Base-by-base conservation (phyloP, 2,797 vertebrate genomes). In the Zalophus californianus region DNA sequence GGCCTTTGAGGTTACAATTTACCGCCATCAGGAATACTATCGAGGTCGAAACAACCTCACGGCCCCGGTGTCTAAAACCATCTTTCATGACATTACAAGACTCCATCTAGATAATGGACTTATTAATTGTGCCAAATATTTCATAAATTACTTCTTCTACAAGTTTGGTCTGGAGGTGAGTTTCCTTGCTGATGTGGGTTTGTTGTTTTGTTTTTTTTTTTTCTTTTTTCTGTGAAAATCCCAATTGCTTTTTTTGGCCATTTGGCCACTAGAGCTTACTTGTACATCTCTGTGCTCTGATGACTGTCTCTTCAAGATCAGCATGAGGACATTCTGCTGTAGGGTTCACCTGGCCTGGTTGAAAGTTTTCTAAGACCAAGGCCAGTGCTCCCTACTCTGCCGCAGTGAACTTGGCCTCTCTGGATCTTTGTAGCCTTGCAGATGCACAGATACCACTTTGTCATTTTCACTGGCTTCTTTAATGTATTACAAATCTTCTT, bases 101-200 rank as follows among this genome's bases (percentile, higher is more conserved):
- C 99, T 99, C 86, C 99, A 99, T 98, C 98, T 99, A 94, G 99
- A 99, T 98, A 99, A 99, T 20, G 99, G 99, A 93, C 99, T 99
- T 92, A 41, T 99, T 96, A 99, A 98, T 96, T 99, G 99, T 98
- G 98, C 99, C 98, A 99, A 99, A 98, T 99, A 99, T 98, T 99
- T 99, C 97, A 98, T 99, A 98, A 99, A 99, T 98, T 99, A 99
- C 98, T 99, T 99, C 98, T 99, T 99, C 99, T 99, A 99, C 98
- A 99, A 99, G 97, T 99, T 99, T 98, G 99, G 99, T 60, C 99
- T 99, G 82, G 99, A 99, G 99, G 99, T 99, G 96, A 91, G 97
- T 91, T 88, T 87, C 56, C 27, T 60, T 38, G 10, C 32, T 78
- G 13, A 4, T 0, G 0, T 23, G 15, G 64, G n/a, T 66, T 32